A percentile compares a stretch with the other conserved stretches of the same genome.
phyloP scores from a whole-genome alignment of 2,888 invertebrate genomes.

The Steromphala cineraria region DNA sequence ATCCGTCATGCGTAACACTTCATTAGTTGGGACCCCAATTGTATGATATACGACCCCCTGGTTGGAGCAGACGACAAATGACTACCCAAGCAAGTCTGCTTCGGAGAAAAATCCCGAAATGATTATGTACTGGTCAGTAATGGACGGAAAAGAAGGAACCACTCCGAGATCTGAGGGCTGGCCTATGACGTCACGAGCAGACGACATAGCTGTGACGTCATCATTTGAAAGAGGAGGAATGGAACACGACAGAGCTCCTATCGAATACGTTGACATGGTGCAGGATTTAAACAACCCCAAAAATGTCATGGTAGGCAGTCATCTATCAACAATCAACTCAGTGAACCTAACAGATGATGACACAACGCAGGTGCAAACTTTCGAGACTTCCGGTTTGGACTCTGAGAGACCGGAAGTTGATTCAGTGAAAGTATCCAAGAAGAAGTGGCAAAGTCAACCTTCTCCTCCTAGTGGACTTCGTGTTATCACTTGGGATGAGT shows the following conservation, averaged over 20 bases:
- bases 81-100: neutral
- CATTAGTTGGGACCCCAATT: neutral
- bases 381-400: neutral
- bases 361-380: neutral
- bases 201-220: neutral
- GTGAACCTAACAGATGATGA: neutral
- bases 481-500: constrained; percentile 63
- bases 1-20: neutral
- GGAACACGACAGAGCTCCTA: constrained; percentile 7
- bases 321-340: constrained; percentile 2
- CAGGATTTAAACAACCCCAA: neutral
- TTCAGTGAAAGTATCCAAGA: neutral
- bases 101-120: neutral
- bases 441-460: neutral
- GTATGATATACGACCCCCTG: neutral
- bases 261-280: neutral
- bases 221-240: neutral
- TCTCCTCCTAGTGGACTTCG: constrained; percentile 42
- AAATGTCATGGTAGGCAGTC: constrained; percentile 17
- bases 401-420: neutral
- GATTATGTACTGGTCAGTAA: neutral
- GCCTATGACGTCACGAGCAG: neutral
- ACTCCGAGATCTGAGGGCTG: neutral
- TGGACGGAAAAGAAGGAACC: neutral
- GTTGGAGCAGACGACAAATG: neutral